Evolutionary conservation across 2,888 invertebrate species (phyloP), one percentile per base, ranked within the genome.

Genomic region (Epinotia brunnichana): DNA sequence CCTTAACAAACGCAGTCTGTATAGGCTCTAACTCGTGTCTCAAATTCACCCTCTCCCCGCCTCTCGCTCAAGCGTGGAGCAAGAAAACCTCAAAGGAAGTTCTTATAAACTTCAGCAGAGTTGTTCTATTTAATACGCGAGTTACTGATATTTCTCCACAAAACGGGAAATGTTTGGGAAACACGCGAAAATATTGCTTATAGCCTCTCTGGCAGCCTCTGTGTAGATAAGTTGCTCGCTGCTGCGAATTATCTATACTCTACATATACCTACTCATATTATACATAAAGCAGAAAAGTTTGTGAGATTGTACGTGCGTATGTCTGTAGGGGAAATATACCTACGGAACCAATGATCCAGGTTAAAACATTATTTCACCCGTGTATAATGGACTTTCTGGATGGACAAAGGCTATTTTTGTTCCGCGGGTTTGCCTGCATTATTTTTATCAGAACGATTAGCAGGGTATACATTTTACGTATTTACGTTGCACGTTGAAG

Each of bases 71-170:
- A 66, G 39, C 39, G 15, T 13, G 44, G 21, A 53, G 53, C 17
- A 21, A 39, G 51, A 59, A 39, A 59, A 53, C 59, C 39, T 60
- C 64, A 70, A 59, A 53, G 41, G 53, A 70, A 70, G 41, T 66
- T 41, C 64, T 64, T 66, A 15, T 53, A 53, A 70, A 59, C 70
- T 64, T 35, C 17, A 41, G 39, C 35, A 41, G 41, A 60, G 53
- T 59, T 64, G 48, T 59, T 17, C n/a, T 53, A n/a, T n/a, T n/a
- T n/a, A 41, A 64, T 39, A 64, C 15, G 10, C 21, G 29, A 17
- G 48, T 21, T 59, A 69, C n/a, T 19, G 15, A 67, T 41, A 44
- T 29, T 24, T 61, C 44, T n/a, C 44, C 48, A 29, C 62, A 48
- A 41, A 41, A 44, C 57, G 11, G 17, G 21, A 24, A 67, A 67